These are phyloP conservation scores for Aradus depressus DNA, from an alignment of 2,888 invertebrate genomes.

Conservation along the genomic window DNA sequence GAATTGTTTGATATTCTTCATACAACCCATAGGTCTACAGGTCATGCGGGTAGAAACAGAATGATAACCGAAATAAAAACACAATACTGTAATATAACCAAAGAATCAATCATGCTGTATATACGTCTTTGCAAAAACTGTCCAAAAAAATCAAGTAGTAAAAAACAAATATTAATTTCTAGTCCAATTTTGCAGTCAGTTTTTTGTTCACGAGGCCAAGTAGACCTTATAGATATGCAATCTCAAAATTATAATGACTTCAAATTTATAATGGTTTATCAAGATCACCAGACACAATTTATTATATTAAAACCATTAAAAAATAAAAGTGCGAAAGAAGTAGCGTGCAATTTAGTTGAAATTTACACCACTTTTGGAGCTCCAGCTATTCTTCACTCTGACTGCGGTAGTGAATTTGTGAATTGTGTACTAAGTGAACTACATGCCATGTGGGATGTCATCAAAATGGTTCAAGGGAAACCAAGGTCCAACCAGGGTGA, in stretches of 20 bases:
- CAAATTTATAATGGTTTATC: too few relatives aligned
- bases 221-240: constrained; percentile 1
- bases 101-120: too few relatives aligned
- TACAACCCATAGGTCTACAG: too few relatives aligned
- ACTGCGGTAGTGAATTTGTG: neutral
- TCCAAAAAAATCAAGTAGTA: too few relatives aligned
- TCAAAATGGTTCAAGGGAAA: neutral
- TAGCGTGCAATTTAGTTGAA: neutral
- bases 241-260: constrained; percentile 16
- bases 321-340: constrained; percentile 2
- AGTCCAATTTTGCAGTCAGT: too few relatives aligned
- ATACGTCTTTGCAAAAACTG: too few relatives aligned
- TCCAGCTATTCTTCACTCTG: constrained; percentile 2
- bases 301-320: neutral
- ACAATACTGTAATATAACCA: too few relatives aligned
- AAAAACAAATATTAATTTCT: too few relatives aligned
- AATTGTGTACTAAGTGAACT: constrained; percentile 1
- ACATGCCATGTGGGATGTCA: constrained; percentile 1
- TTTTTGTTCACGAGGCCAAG: constrained; percentile 2
- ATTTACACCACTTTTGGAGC: constrained; percentile 3
- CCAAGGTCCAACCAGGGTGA: too few relatives aligned
- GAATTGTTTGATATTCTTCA: too few relatives aligned
- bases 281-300: constrained; percentile 1
- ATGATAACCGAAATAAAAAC: too few relatives aligned
- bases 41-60: too few relatives aligned